Evolutionary conservation across 2,888 invertebrate genomes (phyloP), one percentile per base, ranked within the genome.

Genomic region (Nomada flava): DNA sequence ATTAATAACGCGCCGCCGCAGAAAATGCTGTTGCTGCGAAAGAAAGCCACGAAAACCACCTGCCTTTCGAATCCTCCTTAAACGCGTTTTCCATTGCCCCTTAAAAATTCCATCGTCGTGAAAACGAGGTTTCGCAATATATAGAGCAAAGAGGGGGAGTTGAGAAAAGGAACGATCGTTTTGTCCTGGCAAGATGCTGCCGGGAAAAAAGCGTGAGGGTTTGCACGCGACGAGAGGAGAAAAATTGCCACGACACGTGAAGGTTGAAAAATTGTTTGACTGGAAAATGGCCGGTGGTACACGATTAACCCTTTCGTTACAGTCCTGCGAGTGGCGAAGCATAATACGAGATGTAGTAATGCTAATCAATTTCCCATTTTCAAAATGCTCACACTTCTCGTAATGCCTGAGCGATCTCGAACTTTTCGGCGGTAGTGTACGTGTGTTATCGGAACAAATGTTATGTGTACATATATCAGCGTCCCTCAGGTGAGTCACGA

Each of bases 31-130:
- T 13, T 18, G n/a, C 26, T 10, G n/a, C n/a, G 13, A n/a, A 18
- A 13, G 26, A 42, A n/a, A 47, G 18, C 53, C 20, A 47, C 15
- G 26, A 18, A 26, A 29, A 72, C 11, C 50, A 13, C 18, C 7
- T 52, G 60, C 50, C 23, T 60, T 60, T 20, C 26, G 55, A 47
- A 47, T 65, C 13, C 18, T 15, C 9, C 18, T 57, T 71, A 23
- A 62, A 23, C 7, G 3, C 18, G 26, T 20, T 26, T 26, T 47
- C 18, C 47, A 15, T 0, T 29, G 2, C 62, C 2, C 44, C 44
- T 72, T 64, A 29, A 64, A 64, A 72, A 72, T 72, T 72, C 53
- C 65, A 73, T 59, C 18, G 47, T 50, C 50, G 29, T 15, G 18
- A 13, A 44, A 62, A 63, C 23, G 44, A 20, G 42, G 18, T 52